Evolutionary conservation across 2,113 vertebrate species (phyloP).

Genomic region (Stegastes partitus): DNA sequence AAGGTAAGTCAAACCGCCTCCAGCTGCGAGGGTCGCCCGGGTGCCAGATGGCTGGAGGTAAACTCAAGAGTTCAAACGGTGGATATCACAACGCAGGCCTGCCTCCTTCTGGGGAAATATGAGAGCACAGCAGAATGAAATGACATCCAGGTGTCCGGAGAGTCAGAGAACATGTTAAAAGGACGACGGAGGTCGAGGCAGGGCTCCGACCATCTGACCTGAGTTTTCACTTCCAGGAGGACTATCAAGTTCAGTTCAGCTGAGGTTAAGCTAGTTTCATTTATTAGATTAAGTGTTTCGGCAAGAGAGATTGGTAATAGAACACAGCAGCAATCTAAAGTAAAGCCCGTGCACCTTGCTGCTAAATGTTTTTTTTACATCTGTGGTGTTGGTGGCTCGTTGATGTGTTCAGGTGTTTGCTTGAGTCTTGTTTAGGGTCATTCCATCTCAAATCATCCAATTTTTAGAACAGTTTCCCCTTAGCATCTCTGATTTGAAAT

Average conservation of each 20-base stretch:
- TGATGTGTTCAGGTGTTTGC: too few species aligned
- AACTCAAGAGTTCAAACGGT: conserved; percentile 55
- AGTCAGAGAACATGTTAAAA: conserved; percentile 63
- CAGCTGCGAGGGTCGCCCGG: conserved; percentile 55
- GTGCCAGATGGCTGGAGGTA: conserved; percentile 71
- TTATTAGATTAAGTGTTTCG: background rate
- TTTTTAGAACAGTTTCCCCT: too few species aligned
- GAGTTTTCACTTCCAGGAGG: conserved; percentile 15
- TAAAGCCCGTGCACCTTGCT: too few species aligned
- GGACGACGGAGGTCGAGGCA: conserved; percentile 61
- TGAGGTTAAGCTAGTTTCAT: conserved; percentile 33
- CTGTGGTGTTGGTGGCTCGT: too few species aligned
- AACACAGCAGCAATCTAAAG: background rate
- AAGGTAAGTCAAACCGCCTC: conserved; percentile 71
- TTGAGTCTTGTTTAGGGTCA: too few species aligned
- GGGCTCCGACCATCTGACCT: conserved; percentile 23
- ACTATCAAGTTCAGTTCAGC: conserved; percentile 43
- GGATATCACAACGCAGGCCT: conserved; percentile 28
- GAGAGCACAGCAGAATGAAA: conserved; percentile 57
- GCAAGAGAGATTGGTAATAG: background rate
- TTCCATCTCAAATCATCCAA: too few species aligned
- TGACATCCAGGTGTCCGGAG: conserved; percentile 55
- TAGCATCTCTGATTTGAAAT: too few species aligned
- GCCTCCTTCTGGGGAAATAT: conserved; percentile 65
- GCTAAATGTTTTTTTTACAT: too few species aligned